These are phyloP conservation scores for Sebastes cheni DNA, from an alignment of 2,797 vertebrate species.

Conservation along the genomic window DNA sequence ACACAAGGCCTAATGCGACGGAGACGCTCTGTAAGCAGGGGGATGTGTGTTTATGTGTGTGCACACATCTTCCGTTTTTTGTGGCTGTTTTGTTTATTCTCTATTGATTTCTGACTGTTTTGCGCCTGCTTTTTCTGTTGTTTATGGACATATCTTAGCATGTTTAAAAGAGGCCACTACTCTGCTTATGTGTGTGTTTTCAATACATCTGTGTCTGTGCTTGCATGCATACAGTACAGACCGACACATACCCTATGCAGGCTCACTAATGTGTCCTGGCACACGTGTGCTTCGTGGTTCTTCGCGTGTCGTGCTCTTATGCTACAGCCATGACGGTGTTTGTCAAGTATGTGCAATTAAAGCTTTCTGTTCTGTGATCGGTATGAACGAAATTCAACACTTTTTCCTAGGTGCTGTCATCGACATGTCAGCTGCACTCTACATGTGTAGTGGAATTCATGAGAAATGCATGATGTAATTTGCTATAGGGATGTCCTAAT, in stretches of 20 bases:
- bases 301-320: not conserved
- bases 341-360: not conserved
- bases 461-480: not conserved
- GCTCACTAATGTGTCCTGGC: not conserved
- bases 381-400: not conserved
- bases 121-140: not conserved
- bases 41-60: not conserved
- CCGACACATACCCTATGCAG: not conserved
- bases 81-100: not conserved
- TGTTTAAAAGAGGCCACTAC: not conserved
- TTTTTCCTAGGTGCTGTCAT: not conserved
- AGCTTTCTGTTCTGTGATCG: not conserved
- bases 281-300: not conserved
- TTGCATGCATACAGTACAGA: not conserved
- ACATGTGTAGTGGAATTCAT: rapidly evolving
- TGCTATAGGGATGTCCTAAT: not conserved
- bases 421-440: too few species aligned
- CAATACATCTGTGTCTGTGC: not conserved
- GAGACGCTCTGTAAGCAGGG: not conserved
- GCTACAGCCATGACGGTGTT: not conserved
- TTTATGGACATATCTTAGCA: not conserved
- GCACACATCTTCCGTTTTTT: not conserved
- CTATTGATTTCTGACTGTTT: not conserved
- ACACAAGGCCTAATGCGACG: conserved; percentile 23
- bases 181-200: not conserved